Evolutionary conservation across 2,797 vertebrate species (phyloP).

Genomic region (Falco concolor): DNA sequence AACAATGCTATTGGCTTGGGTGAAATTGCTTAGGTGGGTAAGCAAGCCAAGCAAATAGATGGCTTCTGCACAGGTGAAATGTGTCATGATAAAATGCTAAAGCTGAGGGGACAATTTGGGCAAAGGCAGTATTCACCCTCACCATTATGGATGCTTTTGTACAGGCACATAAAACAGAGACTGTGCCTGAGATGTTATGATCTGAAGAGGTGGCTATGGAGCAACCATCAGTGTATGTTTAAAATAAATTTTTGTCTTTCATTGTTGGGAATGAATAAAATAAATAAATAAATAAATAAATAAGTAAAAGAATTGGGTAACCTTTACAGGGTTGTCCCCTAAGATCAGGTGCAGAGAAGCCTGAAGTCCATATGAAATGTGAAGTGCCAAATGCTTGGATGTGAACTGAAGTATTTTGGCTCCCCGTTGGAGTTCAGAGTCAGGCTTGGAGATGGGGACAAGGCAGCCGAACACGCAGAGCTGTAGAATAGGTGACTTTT

Average conservation of each 20-base stretch:
- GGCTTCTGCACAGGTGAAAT: not conserved
- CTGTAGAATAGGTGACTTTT: not conserved
- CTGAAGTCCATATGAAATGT: not conserved
- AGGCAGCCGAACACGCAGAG: not conserved
- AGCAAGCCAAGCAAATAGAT: not conserved
- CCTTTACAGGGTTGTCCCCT: not conserved
- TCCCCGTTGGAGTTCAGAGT: not conserved
- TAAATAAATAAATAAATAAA: not conserved
- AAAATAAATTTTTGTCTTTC: not conserved
- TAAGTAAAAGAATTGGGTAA: not conserved
- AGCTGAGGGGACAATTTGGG: not conserved
- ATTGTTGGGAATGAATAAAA: not conserved
- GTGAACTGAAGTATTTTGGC: not conserved
- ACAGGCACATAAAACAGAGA: not conserved
- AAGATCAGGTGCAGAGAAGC: not conserved
- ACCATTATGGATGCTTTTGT: not conserved
- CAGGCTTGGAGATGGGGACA: not conserved
- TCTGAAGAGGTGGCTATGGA: not conserved
- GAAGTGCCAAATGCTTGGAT: not conserved
- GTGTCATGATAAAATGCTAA: not conserved
- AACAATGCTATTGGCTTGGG: not conserved
- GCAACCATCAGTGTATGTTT: not conserved
- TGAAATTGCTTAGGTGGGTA: not conserved
- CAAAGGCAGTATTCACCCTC: not conserved
- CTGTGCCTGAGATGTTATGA: accelerated